Evolutionary conservation across 2,113 vertebrate genomes (phyloP), one percentile per base, ranked within the genome.

Genomic region (Elaphurus davidianus): DNA sequence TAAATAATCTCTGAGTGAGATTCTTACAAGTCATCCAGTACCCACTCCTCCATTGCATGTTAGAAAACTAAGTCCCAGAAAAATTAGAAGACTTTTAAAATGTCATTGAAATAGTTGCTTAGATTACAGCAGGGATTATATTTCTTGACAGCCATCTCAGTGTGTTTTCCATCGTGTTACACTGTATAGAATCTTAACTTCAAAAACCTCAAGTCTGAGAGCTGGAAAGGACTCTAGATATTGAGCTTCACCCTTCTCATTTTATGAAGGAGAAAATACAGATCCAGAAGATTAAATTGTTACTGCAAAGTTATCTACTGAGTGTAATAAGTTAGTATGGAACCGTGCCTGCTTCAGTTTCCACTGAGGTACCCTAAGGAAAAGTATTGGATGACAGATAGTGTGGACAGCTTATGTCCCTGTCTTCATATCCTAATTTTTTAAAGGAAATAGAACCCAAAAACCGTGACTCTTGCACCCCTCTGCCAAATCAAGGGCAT

Each of bases 121-220:
- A 43, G 71, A 95, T 96, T 98, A 67, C 28, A 62, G 33, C n/a
- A 71, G 25, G 19, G 21, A 78, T 83, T 82, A 25, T 85, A 55
- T 87, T 93, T 89, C 59, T 95, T 93, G 67, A 96, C 59, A 93
- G 57, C 17, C 88, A 60, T 81, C 17, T 94, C 47, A 85, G 2
- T 94, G 64, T 96, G 47, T 83, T 97, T 97, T 85, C 67, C 76
- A 89, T 93, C 87, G 19, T 59, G 4, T 84, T 71, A 79, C 43
- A 82, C 3, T 93, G 57, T 40, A 7, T 79, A 36, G 36, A 85
- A 93, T 78, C 13, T 76, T 86, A 91, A 91, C 50, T 91, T 47
- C 67, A 93, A 94, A 97, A 91, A 14, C 67, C 93, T 54, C 82
- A 86, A 86, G 95, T 91, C 4, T 89, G 50, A 97, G 43, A 94